phyloP scores from a whole-genome alignment of 2,797 vertebrate species.

The Gymnodraco acuticeps region DNA sequence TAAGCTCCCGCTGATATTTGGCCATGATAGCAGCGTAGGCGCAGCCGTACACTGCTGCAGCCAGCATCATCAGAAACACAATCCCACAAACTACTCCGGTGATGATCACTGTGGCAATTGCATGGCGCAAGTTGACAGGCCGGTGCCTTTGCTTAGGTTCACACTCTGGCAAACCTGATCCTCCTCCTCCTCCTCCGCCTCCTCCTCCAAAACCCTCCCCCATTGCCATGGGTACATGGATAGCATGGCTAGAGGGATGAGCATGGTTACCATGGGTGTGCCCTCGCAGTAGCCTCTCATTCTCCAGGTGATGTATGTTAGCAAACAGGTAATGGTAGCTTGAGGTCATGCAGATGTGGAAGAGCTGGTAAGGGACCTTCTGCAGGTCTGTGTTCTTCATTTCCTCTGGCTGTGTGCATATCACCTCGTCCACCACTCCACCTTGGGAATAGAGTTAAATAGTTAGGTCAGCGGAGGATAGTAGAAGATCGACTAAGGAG shows the following conservation, averaged over 20 bases:
- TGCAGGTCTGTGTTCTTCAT: constrained; percentile 91
- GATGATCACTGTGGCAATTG: constrained; percentile 95
- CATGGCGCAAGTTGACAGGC: constrained; percentile 91
- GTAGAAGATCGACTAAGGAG: background rate
- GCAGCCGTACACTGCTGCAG: constrained; percentile 93
- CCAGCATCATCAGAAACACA: constrained; percentile 97
- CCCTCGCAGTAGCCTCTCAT: constrained; percentile 75
- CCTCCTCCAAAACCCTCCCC: constrained; percentile 73
- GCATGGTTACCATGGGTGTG: constrained; percentile 79
- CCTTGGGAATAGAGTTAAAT: constrained; percentile 79
- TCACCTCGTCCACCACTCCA: constrained; percentile 89
- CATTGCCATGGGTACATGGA: constrained; percentile 73
- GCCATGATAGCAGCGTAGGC: constrained; percentile 95
- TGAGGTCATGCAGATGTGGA: constrained; percentile 88
- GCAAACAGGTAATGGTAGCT: constrained; percentile 84
- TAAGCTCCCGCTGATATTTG: constrained; percentile 88
- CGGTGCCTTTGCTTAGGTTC: constrained; percentile 88
- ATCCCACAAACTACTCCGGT: constrained; percentile 96
- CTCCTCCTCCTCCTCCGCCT: constrained; percentile 63
- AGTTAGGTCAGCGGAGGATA: constrained; percentile 17
- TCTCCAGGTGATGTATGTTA: constrained; percentile 83
- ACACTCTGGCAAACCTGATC: constrained; percentile 77
- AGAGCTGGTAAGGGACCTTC: constrained; percentile 93
- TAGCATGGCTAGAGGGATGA: constrained; percentile 76
- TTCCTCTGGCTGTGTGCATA: constrained; percentile 88